phyloP scores from a whole-genome alignment of 1,140 invertebrate genomes.

The Harpegnathos saltator region DNA sequence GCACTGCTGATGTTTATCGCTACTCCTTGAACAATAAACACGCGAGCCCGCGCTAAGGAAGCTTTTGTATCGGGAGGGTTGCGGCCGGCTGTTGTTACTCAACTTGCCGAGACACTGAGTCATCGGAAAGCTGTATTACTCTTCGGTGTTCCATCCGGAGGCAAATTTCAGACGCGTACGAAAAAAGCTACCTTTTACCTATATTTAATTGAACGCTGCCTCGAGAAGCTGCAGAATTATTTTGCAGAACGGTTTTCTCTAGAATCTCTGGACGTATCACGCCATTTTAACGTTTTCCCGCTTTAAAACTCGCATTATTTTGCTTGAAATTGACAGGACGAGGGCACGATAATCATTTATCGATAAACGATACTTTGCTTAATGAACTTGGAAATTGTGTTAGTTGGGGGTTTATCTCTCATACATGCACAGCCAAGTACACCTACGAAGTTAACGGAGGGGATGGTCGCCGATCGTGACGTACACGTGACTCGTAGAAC shows the following conservation, averaged over 20 bases:
- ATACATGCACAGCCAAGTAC: conserved; percentile 40
- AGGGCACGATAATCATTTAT: not conserved
- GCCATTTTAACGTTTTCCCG: too few species aligned
- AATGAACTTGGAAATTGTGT: not conserved
- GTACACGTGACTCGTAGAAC: conserved; percentile 79
- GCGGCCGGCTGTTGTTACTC: not conserved
- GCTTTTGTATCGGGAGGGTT: conserved; percentile 4
- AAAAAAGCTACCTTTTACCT: not conserved
- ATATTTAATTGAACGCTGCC: too few species aligned
- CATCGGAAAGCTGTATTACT: conserved; percentile 1
- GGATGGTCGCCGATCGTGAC: conserved; percentile 66
- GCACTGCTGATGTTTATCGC: conserved; percentile 28
- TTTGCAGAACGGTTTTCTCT: too few species aligned
- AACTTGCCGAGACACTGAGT: not conserved
- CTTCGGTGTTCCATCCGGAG: not conserved
- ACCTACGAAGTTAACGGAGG: conserved; percentile 59
- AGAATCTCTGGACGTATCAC: too few species aligned
- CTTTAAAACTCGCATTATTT: too few species aligned
- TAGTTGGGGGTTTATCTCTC: not conserved
- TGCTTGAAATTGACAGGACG: not conserved
- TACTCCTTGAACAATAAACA: conserved; percentile 70
- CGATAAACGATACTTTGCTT: not conserved
- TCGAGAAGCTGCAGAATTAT: too few species aligned
- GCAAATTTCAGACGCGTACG: not conserved
- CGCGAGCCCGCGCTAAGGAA: conserved; percentile 61